Evolutionary conservation across 30 jellyfish, hydroid and myxozoan genomes (phyloP).

Genomic region (Aurelia sp.): DNA sequence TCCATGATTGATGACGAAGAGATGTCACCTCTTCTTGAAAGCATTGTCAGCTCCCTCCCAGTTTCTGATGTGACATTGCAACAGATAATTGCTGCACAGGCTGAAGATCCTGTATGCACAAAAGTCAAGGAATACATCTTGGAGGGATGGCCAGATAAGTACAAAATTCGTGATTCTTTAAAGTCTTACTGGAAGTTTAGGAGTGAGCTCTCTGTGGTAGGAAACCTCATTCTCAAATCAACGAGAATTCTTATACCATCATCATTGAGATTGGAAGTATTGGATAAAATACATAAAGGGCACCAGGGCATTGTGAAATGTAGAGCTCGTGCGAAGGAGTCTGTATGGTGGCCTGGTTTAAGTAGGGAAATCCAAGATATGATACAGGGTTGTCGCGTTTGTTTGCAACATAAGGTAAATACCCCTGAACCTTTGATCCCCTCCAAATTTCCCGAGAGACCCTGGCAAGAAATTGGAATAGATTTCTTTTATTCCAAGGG

Average conservation of each 20-base stretch:
- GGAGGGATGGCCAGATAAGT: slow-evolving; percentile 37
- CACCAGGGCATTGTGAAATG: slow-evolving; percentile 32
- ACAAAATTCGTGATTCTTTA: slow-evolving; percentile 21
- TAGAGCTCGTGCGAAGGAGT: slow-evolving; percentile 30
- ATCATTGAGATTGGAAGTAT: slow-evolving; percentile 25
- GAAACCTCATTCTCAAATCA: slow-evolving; percentile 24
- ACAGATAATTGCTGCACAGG: slow-evolving; percentile 21
- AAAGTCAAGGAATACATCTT: slow-evolving; percentile 1
- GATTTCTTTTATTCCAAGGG: slow-evolving; percentile 34
- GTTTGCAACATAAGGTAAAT: slow-evolving; percentile 19
- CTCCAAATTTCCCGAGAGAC: slow-evolving; percentile 41
- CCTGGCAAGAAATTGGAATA: slow-evolving; percentile 29
- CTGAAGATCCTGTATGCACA: slow-evolving; percentile 22
- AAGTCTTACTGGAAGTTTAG: not conserved
- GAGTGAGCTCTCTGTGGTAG: slow-evolving; percentile 3
- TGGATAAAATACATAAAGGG: slow-evolving; percentile 37
- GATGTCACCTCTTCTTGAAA: slow-evolving; percentile 16
- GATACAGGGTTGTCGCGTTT: slow-evolving; percentile 30
- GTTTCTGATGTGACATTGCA: slow-evolving; percentile 1
- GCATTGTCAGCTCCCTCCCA: slow-evolving; percentile 19
- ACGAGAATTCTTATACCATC: slow-evolving; percentile 25
- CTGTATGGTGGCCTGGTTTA: not conserved
- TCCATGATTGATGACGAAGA: not conserved
- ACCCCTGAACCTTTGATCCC: slow-evolving; percentile 20
- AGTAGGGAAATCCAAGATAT: too few species aligned